Conservation (phyloP, 2,888 invertebrate species). For the Hipparchia semele region DNA sequence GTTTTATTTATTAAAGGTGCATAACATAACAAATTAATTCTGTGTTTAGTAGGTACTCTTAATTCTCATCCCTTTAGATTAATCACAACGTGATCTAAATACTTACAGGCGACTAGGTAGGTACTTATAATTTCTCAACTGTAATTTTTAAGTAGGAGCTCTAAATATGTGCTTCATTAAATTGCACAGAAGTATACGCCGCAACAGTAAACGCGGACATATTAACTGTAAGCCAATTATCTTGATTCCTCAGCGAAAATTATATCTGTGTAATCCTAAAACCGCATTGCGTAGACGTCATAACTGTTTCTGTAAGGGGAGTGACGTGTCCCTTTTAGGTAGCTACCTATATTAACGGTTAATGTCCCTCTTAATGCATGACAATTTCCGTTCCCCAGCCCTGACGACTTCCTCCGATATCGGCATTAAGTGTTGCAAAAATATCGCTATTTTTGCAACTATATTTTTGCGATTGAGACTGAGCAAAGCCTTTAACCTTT, state of each 20-base stretch:
- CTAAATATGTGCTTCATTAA: slow-evolving; percentile 9
- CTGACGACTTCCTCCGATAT: slow-evolving; percentile 55
- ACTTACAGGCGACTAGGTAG: neutral
- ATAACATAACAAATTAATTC: no score
- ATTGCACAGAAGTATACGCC: slow-evolving; percentile 1
- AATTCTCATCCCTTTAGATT: no score
- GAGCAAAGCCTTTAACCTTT: no score
- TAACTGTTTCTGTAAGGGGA: slow-evolving; percentile 43
- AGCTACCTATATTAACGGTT: slow-evolving; percentile 54
- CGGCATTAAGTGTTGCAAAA: slow-evolving; percentile 33
- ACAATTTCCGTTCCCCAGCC: slow-evolving; percentile 67
- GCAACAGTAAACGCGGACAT: slow-evolving; percentile 22
- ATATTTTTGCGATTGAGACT: neutral
- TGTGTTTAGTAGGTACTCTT: no score
- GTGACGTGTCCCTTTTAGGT: slow-evolving; percentile 55
- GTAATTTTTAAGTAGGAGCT: slow-evolving; percentile 2
- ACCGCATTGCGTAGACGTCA: slow-evolving; percentile 42
- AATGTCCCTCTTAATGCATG: slow-evolving; percentile 68
- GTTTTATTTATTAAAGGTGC: no score
- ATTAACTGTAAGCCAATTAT: slow-evolving; percentile 28
- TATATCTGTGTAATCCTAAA: slow-evolving; percentile 29
- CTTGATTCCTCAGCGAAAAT: slow-evolving; percentile 23
- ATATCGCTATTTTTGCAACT: slow-evolving; percentile 27
- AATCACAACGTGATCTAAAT: neutral
- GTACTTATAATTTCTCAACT: slow-evolving; percentile 1